Evolutionary conservation across 2,888 invertebrate genomes (phyloP).

Genomic region (Trachelus tabidus): DNA sequence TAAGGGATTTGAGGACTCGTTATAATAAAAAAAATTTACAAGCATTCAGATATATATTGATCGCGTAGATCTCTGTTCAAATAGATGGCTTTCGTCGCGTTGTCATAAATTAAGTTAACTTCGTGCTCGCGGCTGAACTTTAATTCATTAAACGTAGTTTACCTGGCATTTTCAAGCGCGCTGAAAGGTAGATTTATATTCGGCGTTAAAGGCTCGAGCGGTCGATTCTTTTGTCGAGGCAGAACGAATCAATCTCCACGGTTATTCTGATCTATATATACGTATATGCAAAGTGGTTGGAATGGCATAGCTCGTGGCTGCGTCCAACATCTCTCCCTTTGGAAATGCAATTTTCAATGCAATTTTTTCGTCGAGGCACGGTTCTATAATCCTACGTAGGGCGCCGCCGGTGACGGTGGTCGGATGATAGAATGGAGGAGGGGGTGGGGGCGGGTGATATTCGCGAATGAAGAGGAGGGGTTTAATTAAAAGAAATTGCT

Average conservation of each 20-base stretch:
- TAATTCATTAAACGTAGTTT: neutral
- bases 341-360: neutral
- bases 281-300: neutral
- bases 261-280: neutral
- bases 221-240: neutral
- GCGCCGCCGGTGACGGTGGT: neutral
- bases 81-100: neutral
- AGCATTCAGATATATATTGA: neutral
- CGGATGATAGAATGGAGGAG: neutral
- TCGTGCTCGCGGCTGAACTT: neutral
- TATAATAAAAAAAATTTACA: neutral
- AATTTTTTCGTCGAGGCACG: neutral
- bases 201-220: neutral
- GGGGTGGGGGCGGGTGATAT: neutral
- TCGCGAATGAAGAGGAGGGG: neutral
- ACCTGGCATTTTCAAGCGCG: neutral
- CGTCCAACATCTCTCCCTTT: neutral
- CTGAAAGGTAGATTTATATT: neutral
- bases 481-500: slow-evolving; percentile 5
- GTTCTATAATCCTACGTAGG: neutral
- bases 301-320: neutral
- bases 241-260: neutral
- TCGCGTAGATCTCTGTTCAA: neutral
- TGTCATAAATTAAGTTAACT: neutral
- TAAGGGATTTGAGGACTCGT: neutral